Percentiles rank a stretch among this genome's conserved stretches.
These are phyloP conservation scores for Columba livia DNA, from an alignment of 2,113 vertebrate species.

Conservation along the genomic window DNA sequence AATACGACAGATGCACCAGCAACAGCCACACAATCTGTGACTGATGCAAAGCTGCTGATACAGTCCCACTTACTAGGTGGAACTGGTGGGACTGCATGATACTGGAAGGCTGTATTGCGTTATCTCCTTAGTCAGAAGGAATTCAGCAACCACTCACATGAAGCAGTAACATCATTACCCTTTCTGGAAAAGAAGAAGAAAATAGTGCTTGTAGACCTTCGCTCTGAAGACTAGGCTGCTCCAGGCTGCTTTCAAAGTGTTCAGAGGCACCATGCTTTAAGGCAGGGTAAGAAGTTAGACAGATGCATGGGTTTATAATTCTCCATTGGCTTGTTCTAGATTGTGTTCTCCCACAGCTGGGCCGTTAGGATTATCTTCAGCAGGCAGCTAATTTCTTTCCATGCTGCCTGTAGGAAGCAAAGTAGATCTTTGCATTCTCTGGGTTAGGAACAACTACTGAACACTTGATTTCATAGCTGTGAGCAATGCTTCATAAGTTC, in stretches of 20 bases:
- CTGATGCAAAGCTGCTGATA: not conserved
- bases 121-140: not conserved
- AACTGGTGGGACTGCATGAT: not conserved
- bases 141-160: not conserved
- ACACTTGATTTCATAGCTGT: not conserved
- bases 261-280: not conserved
- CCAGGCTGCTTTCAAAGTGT: not conserved
- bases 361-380: not conserved
- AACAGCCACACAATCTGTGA: not conserved
- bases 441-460: not conserved
- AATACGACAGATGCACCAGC: not conserved
- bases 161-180: not conserved
- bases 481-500: not conserved
- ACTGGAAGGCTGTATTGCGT: fast-evolving
- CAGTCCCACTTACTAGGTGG: not conserved
- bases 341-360: not conserved
- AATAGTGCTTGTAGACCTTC: not conserved
- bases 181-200: not conserved
- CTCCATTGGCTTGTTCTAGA: not conserved
- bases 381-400: not conserved
- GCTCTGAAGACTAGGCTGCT: not conserved
- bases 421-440: not conserved
- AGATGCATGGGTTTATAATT: not conserved
- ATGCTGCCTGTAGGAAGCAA: not conserved
- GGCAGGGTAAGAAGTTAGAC: not conserved